phyloP scores from a whole-genome alignment of 2,888 invertebrate genomes.

The Crossocerus cetratus region DNA sequence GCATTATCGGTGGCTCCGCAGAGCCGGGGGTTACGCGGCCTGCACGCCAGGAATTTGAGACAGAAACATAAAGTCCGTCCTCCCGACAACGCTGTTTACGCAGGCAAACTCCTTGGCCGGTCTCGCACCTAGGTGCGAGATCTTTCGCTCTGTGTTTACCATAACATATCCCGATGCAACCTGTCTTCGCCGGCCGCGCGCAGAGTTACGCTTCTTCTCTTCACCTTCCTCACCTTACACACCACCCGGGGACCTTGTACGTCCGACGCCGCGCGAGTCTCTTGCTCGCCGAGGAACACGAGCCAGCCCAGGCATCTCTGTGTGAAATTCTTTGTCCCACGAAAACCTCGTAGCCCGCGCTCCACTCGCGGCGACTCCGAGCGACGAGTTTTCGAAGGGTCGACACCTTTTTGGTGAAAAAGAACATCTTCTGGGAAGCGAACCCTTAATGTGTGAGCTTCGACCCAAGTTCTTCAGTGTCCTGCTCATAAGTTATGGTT shows the following conservation, averaged over 20 bases:
- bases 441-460: too few species aligned
- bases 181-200: constrained; percentile 62
- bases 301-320: constrained; percentile 29
- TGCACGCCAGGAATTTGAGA: constrained; percentile 74
- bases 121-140: constrained; percentile 77
- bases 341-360: constrained; percentile 35
- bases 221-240: constrained; percentile 23
- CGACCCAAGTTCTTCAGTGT: too few species aligned
- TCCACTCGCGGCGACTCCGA: too few species aligned
- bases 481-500: too few species aligned
- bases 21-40: constrained; percentile 53
- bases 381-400: too few species aligned
- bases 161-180: constrained; percentile 73
- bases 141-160: constrained; percentile 74
- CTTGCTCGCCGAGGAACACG: constrained; percentile 34
- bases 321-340: constrained; percentile 61
- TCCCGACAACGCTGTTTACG: constrained; percentile 68
- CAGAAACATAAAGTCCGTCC: constrained; percentile 73
- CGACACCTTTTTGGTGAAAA: too few species aligned
- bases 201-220: constrained; percentile 53
- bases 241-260: constrained; percentile 53
- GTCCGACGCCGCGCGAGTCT: constrained; percentile 18
- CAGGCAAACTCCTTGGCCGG: constrained; percentile 72
- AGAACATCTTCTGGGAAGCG: too few species aligned
- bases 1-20: constrained; percentile 52